Percentiles rank a stretch among this genome's conserved stretches.
Evolutionary conservation across 2,113 vertebrate species (phyloP).

Genomic region (Engystomops pustulosus): DNA sequence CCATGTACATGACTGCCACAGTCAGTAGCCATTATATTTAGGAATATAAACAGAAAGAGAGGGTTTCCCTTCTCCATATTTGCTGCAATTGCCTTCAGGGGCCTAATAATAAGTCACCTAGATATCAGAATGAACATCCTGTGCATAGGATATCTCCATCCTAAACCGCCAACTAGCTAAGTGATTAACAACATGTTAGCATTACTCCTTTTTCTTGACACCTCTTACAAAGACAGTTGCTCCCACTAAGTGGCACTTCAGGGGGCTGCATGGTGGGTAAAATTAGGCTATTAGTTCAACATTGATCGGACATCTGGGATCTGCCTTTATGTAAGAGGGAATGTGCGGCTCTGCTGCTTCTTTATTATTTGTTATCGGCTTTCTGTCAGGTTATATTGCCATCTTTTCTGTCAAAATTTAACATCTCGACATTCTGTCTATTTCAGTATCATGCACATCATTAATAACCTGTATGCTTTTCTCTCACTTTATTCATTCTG

Average conservation of each 20-base stretch:
- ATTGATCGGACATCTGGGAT: conserved; percentile 5
- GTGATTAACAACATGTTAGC: neutral
- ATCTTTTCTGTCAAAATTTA: neutral
- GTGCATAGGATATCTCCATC: too few species aligned
- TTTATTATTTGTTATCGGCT: neutral
- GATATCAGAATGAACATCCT: too few species aligned
- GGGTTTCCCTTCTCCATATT: too few species aligned
- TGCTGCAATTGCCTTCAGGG: too few species aligned
- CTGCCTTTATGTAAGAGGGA: conserved; percentile 4
- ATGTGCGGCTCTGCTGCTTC: neutral
- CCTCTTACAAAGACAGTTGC: neutral
- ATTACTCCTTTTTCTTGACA: neutral
- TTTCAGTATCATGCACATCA: neutral
- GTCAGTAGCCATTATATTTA: too few species aligned
- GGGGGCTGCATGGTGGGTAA: neutral
- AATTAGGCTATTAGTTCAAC: conserved; percentile 11
- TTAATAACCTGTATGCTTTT: neutral
- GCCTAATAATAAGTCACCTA: too few species aligned
- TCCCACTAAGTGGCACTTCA: conserved; percentile 9
- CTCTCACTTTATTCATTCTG: neutral
- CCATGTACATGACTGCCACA: too few species aligned
- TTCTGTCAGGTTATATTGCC: conserved; percentile 14
- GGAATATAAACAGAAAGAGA: too few species aligned
- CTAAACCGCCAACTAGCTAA: too few species aligned
- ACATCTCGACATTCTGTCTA: neutral